Base-by-base conservation (phyloP, 2,888 invertebrate species). In the Blera fallax region DNA sequence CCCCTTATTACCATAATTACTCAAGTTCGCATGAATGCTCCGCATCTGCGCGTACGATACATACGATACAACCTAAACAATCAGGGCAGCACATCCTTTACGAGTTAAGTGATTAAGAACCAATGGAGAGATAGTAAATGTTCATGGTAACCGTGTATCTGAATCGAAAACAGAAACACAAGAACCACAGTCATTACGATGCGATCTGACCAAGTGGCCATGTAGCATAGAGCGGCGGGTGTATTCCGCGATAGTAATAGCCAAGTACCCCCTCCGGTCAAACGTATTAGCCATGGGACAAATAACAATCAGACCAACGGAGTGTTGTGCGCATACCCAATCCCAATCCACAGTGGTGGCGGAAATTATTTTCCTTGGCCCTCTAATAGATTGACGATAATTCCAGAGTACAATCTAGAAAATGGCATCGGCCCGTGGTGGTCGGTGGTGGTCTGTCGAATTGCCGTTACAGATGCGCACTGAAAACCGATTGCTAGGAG, bases 281-380 rank as follows among this genome's bases (percentile, higher is more conserved):
- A 79, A 79, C 80, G 79, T 80, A 84, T 80, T 80, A 84, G 83
- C 83, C 80, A 79, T 69, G 83, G 73, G 83, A 79, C 83, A 84
- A 84, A 84, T 80, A 84, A 84, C 83, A 84, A 84, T 84, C 83
- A 83, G 83, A 67, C 72, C 79, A 73, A 60, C 70, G 58, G 67
- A 16, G 65, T 67, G 52, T 67, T 65, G 56, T n/a, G 50, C 56
- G 50, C n/a, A 18, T 16, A 16, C 4, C 29, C 45, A 50, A 37
- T 27, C 21, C 58, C n/a, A n/a, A n/a, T n/a, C n/a, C n/a, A n/a
- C n/a, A 37, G 7, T 29, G 32, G 6, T 50, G 65, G 72, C 58
- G 82, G 78, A 82, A 78, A 82, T 72, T 65, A 78, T 72, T 78
- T 77, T 43, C 32, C 60, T 60, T 45, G 67, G 65, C 67, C 60